A percentile compares a stretch with the other conserved stretches of the same genome.
These are phyloP conservation scores for Thecocarcelia acutangulata DNA, from an alignment of 2,888 invertebrate genomes.

Conservation along the genomic window DNA sequence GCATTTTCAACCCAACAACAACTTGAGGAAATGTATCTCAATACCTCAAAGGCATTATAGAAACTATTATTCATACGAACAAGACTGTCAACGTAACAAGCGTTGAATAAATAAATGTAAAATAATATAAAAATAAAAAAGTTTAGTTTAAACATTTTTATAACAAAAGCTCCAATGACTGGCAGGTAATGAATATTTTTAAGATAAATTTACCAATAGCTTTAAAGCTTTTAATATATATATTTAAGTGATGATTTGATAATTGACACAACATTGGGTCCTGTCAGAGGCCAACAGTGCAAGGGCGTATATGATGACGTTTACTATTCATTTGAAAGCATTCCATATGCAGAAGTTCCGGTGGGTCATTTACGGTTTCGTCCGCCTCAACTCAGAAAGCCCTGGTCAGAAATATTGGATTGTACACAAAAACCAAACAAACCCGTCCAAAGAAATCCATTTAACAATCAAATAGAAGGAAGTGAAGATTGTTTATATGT, in stretches of 20 bases:
- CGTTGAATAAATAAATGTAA: neutral
- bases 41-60: slow-evolving; percentile 14
- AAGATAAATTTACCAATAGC: too few species aligned
- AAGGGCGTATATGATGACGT: slow-evolving; percentile 71
- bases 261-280: slow-evolving; percentile 32
- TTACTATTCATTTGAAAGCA: slow-evolving; percentile 78
- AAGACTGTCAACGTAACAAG: slow-evolving; percentile 12
- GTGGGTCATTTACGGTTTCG: slow-evolving; percentile 77
- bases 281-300: slow-evolving; percentile 34
- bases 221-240: too few species aligned
- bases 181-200: slow-evolving; percentile 29
- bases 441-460: slow-evolving; percentile 77
- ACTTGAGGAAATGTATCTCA: slow-evolving; percentile 4
- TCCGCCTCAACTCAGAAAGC: slow-evolving; percentile 79
- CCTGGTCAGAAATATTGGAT: slow-evolving; percentile 81
- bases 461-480: slow-evolving; percentile 78
- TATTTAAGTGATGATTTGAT: slow-evolving; percentile 16
- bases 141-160: neutral
- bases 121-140: slow-evolving; percentile 4
- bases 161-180: slow-evolving; percentile 2
- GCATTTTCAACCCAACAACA: neutral
- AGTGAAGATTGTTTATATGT: slow-evolving; percentile 83
- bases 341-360: slow-evolving; percentile 79
- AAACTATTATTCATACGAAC: slow-evolving; percentile 26
- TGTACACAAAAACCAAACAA: slow-evolving; percentile 77